phyloP scores from a whole-genome alignment of 2,797 vertebrate genomes.

The Sebastes baramenuke region DNA sequence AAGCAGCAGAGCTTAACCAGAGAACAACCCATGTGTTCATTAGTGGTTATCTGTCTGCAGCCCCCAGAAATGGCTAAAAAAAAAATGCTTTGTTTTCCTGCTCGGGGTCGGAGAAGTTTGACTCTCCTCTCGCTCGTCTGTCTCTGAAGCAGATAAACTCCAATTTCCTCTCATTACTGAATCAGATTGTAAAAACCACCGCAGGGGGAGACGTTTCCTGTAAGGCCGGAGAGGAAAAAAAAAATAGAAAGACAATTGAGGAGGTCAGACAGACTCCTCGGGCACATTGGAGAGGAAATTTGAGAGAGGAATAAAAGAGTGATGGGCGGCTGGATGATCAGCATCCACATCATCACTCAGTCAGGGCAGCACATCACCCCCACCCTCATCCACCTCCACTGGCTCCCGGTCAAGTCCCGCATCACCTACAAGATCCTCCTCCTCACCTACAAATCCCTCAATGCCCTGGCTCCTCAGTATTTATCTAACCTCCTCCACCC shows the following conservation, averaged over 20 bases:
- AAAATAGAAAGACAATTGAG: background rate
- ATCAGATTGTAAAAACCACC: constrained; percentile 41
- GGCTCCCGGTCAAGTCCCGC: no score
- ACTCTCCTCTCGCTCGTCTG: constrained; percentile 29
- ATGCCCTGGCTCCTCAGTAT: no score
- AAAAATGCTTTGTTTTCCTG: constrained; percentile 30
- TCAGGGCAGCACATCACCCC: no score
- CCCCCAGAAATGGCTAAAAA: constrained; percentile 4
- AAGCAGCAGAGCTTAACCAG: background rate
- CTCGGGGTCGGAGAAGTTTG: constrained; percentile 10
- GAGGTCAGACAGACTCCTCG: background rate
- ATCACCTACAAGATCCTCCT: no score
- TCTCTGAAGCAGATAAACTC: constrained; percentile 51
- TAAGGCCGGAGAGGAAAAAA: background rate
- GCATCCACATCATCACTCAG: background rate
- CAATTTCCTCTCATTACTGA: constrained; percentile 60
- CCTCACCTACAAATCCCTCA: no score
- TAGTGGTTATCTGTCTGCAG: constrained; percentile 26
- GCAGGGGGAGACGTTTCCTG: constrained; percentile 19
- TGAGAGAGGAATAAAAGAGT: background rate
- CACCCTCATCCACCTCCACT: no score
- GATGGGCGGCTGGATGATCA: background rate
- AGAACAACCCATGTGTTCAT: constrained; percentile 12
- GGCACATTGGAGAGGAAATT: background rate
- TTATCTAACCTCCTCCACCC: no score